phyloP scores from a whole-genome alignment of 2,113 vertebrate species.

The Hypomesus transpacificus region DNA sequence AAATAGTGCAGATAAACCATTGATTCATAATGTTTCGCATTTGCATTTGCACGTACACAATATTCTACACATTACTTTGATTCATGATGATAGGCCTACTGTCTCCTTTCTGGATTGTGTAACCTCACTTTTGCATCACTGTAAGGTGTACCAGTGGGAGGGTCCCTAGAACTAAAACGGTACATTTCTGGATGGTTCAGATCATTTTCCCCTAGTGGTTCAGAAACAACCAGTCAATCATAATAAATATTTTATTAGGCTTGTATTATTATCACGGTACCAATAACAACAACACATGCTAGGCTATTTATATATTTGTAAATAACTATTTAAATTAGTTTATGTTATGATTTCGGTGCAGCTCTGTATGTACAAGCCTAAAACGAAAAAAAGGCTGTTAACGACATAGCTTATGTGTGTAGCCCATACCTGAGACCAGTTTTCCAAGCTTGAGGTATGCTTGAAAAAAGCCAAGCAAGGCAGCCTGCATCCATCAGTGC shows the following conservation, averaged over 20 bases:
- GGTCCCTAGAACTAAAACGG: constrained; percentile 53
- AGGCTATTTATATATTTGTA: no score
- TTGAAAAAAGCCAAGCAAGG: no score
- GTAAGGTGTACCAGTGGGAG: constrained; percentile 60
- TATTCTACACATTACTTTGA: constrained; percentile 86
- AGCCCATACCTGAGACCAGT: no score
- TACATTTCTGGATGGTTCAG: constrained; percentile 46
- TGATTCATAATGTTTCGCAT: constrained; percentile 95
- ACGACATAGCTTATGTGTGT: no score
- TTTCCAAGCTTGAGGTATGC: no score
- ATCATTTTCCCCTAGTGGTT: neutral
- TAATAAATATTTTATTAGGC: constrained; percentile 1
- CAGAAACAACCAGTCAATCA: constrained; percentile 1
- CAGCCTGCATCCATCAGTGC: no score
- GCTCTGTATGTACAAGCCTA: no score
- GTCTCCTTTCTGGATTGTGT: constrained; percentile 57
- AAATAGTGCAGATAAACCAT: constrained; percentile 99
- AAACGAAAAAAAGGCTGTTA: no score
- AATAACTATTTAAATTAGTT: no score
- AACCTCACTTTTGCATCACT: constrained; percentile 62
- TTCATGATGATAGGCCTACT: constrained; percentile 90
- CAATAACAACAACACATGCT: no score
- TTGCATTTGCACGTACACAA: constrained; percentile 82
- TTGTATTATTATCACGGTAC: neutral
- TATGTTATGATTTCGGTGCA: no score